Conservation (phyloP, 2,888 invertebrate genomes). For the Zygogramma bicolorata region DNA sequence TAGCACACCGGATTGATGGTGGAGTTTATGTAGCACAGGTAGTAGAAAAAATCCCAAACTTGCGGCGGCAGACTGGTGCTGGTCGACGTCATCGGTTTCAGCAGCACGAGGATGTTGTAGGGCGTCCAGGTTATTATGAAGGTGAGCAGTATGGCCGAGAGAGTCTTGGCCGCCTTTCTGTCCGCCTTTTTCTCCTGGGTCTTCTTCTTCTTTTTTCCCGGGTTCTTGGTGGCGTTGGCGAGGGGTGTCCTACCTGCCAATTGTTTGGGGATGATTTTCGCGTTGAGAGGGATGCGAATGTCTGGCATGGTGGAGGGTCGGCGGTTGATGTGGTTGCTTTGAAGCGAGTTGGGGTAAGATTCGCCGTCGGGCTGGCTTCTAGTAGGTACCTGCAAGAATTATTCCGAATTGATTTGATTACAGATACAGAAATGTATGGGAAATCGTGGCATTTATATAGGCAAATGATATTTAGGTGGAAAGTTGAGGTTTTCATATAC, state of each 20-base stretch:
- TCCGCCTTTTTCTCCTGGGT: slow-evolving; percentile 96
- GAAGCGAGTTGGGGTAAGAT: slow-evolving; percentile 46
- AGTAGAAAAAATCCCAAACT: slow-evolving; percentile 96
- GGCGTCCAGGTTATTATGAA: slow-evolving; percentile 99
- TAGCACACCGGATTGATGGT: slow-evolving; percentile 99
- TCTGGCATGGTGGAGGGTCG: slow-evolving; percentile 80
- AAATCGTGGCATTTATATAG: too few species aligned
- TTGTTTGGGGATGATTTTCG: slow-evolving; percentile 86
- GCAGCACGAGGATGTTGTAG: slow-evolving; percentile 92
- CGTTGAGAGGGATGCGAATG: slow-evolving; percentile 85
- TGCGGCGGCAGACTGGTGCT: slow-evolving; percentile 85
- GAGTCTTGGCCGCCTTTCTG: slow-evolving; percentile 93
- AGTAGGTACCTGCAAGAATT: too few species aligned
- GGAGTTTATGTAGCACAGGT: slow-evolving; percentile 98
- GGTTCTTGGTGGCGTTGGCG: slow-evolving; percentile 68
- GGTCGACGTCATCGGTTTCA: slow-evolving; percentile 88
- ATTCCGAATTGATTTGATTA: too few species aligned
- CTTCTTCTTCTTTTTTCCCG: slow-evolving; percentile 89
- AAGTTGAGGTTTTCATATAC: too few species aligned
- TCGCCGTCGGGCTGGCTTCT: slow-evolving; percentile 42
- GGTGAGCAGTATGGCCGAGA: slow-evolving; percentile 95
- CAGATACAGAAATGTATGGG: too few species aligned
- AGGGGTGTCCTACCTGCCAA: slow-evolving; percentile 69
- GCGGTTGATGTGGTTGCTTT: slow-evolving; percentile 63
- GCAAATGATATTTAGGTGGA: too few species aligned